Conservation (phyloP, 2,888 invertebrate genomes). For the Agrilus cyanescens region DNA sequence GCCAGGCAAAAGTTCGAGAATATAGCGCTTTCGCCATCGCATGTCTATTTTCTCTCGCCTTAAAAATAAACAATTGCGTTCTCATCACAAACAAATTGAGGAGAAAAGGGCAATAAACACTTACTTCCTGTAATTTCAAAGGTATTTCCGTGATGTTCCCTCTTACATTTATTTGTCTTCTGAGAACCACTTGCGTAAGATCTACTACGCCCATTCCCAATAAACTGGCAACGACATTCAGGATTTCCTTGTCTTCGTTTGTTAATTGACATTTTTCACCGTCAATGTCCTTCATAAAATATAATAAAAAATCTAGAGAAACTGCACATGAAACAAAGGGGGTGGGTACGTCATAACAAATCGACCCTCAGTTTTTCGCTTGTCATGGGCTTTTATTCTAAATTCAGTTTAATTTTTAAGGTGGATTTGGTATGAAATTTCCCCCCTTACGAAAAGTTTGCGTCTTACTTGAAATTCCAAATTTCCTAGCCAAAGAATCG, state of each 20-base stretch:
- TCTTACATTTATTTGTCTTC: constrained; percentile 80
- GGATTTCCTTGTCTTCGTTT: constrained; percentile 56
- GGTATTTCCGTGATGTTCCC: constrained; percentile 91
- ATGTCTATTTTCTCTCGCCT: constrained; percentile 83
- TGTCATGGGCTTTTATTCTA: background rate
- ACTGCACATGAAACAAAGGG: constrained; percentile 2
- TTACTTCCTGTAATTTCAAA: constrained; percentile 70
- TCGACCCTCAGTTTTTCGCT: too few species aligned
- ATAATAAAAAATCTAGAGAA: background rate
- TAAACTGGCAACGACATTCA: constrained; percentile 59
- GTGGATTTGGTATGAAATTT: too few species aligned
- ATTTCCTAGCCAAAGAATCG: constrained; percentile 86
- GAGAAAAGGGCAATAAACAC: constrained; percentile 6
- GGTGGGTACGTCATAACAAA: constrained; percentile 1
- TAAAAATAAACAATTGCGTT: constrained; percentile 19
- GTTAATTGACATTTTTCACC: constrained; percentile 73
- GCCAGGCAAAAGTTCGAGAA: constrained; percentile 83
- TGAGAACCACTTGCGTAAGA: constrained; percentile 61
- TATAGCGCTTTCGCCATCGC: constrained; percentile 89
- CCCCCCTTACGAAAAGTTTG: background rate
- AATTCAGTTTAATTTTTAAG: too few species aligned
- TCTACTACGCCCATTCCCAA: constrained; percentile 65
- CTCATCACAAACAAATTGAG: constrained; percentile 4
- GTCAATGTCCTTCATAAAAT: constrained; percentile 56
- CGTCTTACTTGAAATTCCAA: constrained; percentile 60